Evolutionary conservation across 2,888 invertebrate genomes (phyloP).

Genomic region (Auanema freiburgensis): DNA sequence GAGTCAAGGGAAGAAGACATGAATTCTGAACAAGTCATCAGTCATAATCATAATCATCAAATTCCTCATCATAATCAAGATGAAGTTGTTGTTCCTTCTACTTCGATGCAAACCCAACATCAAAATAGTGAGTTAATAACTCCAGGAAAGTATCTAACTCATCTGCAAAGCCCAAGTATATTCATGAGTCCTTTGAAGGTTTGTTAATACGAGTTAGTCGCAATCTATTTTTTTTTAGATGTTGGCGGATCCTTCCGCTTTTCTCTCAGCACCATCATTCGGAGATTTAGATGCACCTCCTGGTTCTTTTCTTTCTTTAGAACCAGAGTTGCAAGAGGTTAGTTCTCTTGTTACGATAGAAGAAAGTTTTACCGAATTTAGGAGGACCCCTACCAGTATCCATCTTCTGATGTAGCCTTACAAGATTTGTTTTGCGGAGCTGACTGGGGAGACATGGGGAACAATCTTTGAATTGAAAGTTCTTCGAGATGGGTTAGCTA

Average conservation of each 20-base stretch:
- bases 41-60: not conserved
- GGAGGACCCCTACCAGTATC: too few species aligned
- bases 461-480: too few species aligned
- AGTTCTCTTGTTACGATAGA: not conserved
- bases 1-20: not conserved
- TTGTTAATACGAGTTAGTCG: not conserved
- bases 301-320: not conserved
- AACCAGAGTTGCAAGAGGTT: not conserved
- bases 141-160: constrained; percentile 5
- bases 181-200: constrained; percentile 26
- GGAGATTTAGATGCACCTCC: not conserved
- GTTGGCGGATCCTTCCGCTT: not conserved
- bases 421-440: too few species aligned
- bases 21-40: not conserved
- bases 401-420: too few species aligned
- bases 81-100: constrained; percentile 16
- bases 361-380: too few species aligned
- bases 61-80: not conserved
- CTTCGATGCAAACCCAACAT: constrained; percentile 1
- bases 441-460: too few species aligned
- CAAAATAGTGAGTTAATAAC: constrained; percentile 5
- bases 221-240: not conserved
- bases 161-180: constrained; percentile 4
- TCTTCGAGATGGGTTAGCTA: too few species aligned
- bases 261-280: not conserved